Percentiles rank a stretch among this genome's conserved stretches.
Evolutionary conservation across 2,888 invertebrate genomes (phyloP).

Genomic region (Shargacucullia verbasci): DNA sequence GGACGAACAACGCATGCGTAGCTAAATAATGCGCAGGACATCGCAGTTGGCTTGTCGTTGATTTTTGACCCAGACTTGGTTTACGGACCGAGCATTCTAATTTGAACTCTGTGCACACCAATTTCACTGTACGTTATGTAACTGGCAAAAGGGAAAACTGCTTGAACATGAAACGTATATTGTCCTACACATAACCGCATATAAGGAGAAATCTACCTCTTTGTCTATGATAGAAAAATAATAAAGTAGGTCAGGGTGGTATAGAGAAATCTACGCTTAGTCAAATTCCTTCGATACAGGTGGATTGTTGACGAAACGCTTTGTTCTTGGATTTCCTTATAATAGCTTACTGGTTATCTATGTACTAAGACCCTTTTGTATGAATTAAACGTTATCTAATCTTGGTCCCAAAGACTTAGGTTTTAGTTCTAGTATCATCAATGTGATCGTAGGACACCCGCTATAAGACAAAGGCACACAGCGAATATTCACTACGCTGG

Average conservation of each 20-base stretch:
- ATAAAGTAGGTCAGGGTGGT: conserved; percentile 58
- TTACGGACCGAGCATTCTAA: conserved; percentile 83
- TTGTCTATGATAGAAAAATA: conserved; percentile 41
- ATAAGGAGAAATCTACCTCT: conserved; percentile 51
- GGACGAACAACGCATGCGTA: conserved; percentile 65
- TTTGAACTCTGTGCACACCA: conserved; percentile 78
- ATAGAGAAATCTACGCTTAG: conserved; percentile 52
- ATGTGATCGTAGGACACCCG: no score
- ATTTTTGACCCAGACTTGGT: conserved; percentile 82
- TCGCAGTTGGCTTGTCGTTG: conserved; percentile 70
- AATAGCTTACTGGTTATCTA: no score
- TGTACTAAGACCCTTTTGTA: no score
- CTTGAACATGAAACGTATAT: conserved; percentile 31
- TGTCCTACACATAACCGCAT: conserved; percentile 36
- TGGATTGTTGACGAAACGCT: conserved; percentile 4
- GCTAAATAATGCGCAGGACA: conserved; percentile 81
- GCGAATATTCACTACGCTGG: no score
- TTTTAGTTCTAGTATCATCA: no score
- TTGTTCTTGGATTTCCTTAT: conserved; percentile 11
- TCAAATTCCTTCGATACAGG: conserved; percentile 39
- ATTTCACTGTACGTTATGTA: conserved; percentile 85
- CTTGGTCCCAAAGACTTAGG: no score
- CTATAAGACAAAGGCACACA: no score
- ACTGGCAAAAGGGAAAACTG: conserved; percentile 69
- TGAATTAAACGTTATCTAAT: no score